phyloP scores from a whole-genome alignment of 2,888 invertebrate species.

The Stenotaenia linearis region DNA sequence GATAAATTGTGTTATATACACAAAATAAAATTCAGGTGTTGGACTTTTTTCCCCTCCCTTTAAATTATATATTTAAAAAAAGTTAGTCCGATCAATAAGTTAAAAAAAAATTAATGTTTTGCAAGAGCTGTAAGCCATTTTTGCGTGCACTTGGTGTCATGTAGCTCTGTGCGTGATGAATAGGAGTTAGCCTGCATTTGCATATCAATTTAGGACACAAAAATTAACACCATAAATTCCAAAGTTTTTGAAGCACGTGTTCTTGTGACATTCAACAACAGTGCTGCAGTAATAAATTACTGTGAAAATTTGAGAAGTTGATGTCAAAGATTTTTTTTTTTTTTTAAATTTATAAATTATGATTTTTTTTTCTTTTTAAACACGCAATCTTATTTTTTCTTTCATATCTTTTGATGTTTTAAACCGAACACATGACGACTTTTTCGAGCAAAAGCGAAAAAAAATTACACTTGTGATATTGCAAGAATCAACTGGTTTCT shows the following conservation, averaged over 20 bases:
- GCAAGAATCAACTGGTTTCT: conserved; percentile 7
- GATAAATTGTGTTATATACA: conserved; percentile 16
- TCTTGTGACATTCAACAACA: conserved; percentile 1
- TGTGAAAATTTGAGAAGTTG: background rate
- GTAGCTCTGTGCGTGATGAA: conserved; percentile 8
- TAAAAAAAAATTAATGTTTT: background rate
- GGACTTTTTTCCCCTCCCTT: background rate
- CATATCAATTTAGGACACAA: conserved; percentile 21
- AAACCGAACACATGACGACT: background rate
- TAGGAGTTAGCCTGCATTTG: conserved; percentile 26
- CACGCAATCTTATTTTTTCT: background rate
- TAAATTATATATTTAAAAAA: background rate
- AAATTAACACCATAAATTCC: conserved; percentile 16
- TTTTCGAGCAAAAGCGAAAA: background rate
- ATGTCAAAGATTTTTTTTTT: background rate
- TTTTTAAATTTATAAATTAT: background rate
- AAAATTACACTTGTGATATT: background rate
- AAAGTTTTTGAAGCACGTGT: conserved; percentile 17
- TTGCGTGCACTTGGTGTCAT: conserved; percentile 13
- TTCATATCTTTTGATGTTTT: background rate
- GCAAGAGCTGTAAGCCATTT: background rate
- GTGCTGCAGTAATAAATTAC: background rate
- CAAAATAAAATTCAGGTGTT: conserved; percentile 20
- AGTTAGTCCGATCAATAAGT: background rate
- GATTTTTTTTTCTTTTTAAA: background rate